Evolutionary conservation across 2,888 invertebrate species (phyloP).

Genomic region (Drosophila emarginata): DNA sequence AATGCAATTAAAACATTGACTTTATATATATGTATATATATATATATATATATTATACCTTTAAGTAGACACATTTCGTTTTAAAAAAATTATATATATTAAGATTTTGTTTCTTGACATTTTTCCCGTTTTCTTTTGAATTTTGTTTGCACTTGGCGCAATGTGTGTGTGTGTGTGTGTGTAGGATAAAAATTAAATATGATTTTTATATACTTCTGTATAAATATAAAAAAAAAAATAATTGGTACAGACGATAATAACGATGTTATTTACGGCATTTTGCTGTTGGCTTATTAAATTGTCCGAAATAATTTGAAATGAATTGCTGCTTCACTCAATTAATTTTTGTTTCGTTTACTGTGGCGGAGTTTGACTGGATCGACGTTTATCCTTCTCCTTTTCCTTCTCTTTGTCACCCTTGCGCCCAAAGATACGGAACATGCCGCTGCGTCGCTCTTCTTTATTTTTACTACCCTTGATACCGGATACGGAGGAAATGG

Average conservation of each 20-base stretch:
- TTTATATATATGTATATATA: conserved; percentile 45
- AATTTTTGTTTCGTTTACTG: conserved; percentile 49
- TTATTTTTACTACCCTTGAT: conserved; percentile 80
- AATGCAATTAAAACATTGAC: conserved; percentile 77
- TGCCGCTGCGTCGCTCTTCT: conserved; percentile 81
- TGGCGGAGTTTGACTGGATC: conserved; percentile 80
- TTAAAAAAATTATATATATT: background rate
- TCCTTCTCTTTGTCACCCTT: conserved; percentile 80
- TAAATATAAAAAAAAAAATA: conserved; percentile 70
- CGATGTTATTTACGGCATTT: background rate
- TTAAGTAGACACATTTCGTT: conserved; percentile 49
- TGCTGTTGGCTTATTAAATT: conserved; percentile 2
- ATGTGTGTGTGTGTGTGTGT: conserved; percentile 16
- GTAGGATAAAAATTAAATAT: conserved; percentile 57
- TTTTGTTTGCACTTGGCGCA: conserved; percentile 46
- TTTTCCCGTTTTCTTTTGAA: conserved; percentile 19
- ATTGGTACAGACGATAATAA: conserved; percentile 34
- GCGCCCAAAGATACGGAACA: conserved; percentile 82
- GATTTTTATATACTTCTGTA: conserved; percentile 47
- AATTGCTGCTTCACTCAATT: conserved; percentile 17
- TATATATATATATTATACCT: conserved; percentile 45
- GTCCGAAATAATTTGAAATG: conserved; percentile 35
- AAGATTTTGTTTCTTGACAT: conserved; percentile 22
- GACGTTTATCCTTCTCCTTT: conserved; percentile 79
- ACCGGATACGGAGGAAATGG: conserved; percentile 81